Conservation (phyloP, 92 coral and sea anemone genomes). For the Metridium senile region DNA sequence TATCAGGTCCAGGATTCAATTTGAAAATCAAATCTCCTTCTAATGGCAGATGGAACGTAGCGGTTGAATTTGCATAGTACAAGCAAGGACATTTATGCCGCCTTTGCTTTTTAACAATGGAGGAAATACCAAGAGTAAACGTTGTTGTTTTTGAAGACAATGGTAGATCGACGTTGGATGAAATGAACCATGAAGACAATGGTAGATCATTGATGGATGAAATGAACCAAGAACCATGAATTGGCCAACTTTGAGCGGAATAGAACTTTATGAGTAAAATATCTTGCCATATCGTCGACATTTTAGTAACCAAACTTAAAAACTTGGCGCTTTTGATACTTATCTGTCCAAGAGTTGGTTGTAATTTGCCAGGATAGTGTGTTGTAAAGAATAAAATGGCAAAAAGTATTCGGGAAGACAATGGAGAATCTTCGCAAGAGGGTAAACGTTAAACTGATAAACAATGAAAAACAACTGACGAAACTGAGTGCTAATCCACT, state of each 20-base stretch:
- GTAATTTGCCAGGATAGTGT: background rate
- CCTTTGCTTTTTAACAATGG: slow-evolving; percentile 11
- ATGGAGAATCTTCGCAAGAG: too few relatives aligned
- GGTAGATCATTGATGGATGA: too few relatives aligned
- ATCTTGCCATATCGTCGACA: background rate
- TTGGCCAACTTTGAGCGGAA: background rate
- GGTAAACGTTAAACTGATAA: too few relatives aligned
- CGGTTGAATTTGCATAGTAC: slow-evolving; percentile 27
- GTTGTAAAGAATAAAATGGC: background rate
- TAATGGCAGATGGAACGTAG: slow-evolving; percentile 27
- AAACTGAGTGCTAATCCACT: too few relatives aligned
- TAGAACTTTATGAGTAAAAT: background rate
- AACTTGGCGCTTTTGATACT: background rate
- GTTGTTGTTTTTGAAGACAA: too few relatives aligned
- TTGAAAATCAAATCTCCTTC: slow-evolving; percentile 40
- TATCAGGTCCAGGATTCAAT: slow-evolving; percentile 40
- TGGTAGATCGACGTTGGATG: too few relatives aligned
- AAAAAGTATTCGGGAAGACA: too few relatives aligned
- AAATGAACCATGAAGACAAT: too few relatives aligned
- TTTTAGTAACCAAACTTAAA: background rate
- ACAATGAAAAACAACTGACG: too few relatives aligned
- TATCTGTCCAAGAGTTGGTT: background rate
- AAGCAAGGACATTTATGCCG: slow-evolving; percentile 25
- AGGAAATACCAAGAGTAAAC: background rate
- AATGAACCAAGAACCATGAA: background rate